Evolutionary conservation across 2,113 vertebrate genomes (phyloP), one percentile per base, ranked within the genome.

Genomic region (human (Homo sapiens)): DNA sequence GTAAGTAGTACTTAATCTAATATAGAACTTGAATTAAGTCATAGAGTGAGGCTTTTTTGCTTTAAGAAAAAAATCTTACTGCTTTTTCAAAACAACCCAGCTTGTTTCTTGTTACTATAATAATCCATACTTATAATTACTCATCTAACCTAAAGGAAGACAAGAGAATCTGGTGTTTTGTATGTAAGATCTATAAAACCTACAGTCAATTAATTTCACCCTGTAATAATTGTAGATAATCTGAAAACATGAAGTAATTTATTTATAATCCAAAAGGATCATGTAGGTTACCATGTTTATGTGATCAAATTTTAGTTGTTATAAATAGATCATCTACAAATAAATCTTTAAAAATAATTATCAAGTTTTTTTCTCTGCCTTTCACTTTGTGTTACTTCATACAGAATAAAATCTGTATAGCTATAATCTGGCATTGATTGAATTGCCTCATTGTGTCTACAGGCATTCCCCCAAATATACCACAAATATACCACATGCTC

Each of bases 271-370:
- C 11, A 68, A 90, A 97, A 89, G 89, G 13, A 94, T 50, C 17
- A 90, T n/a, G 40, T 55, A 76, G 12, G 4, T 68, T 93, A 89
- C 59, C 5, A 85, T 32, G 35, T 87, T 27, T 94, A 79, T 75
- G 22, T 90, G 57, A 81, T n/a, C 59, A 94, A 84, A 89, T 93
- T 78, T 79, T 73, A 93, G 35, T 92, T 85, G 78, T 90, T 52
- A 35, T 72, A 72, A 97, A 82, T 66, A 32, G 35, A 40, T 82
- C 18, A 35, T 59, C 52, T 89, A n/a, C 68, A 96, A 97, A 68
- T 61, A 23, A 92, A 93, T 66, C 30, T 93, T 93, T 76, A 72
- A 64, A 97, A 97, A n/a, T 27, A 88, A 52, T 92, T n/a, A 25
- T 94, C n/a, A 27, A 82, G 20, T 45, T 81, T 68, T 94, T 92